A percentile compares a stretch with the other conserved stretches of the same genome.
Evolutionary conservation across 2,888 invertebrate genomes (phyloP).

Genomic region (Stramonita haemastoma): DNA sequence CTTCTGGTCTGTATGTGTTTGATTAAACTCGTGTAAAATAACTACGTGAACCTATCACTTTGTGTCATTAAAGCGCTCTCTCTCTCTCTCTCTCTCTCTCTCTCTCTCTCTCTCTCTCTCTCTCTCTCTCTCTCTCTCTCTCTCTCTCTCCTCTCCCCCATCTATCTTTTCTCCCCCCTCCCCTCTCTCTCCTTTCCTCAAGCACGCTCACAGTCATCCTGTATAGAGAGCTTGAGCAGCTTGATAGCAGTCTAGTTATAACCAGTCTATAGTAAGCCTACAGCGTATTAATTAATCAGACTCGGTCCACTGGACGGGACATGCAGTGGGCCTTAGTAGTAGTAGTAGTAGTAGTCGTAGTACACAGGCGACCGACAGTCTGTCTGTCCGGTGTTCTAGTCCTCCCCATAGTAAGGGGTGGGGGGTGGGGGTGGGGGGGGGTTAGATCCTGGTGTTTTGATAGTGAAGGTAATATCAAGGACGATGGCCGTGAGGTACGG

Average conservation of each 20-base stretch:
- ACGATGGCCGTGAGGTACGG: neutral
- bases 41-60: too few relatives aligned
- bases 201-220: too few relatives aligned
- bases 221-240: neutral
- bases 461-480: neutral
- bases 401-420: too few relatives aligned
- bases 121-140: neutral
- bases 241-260: neutral
- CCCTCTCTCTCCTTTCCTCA: too few relatives aligned
- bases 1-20: too few relatives aligned
- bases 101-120: conserved; percentile 10
- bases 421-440: neutral
- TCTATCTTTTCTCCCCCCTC: too few relatives aligned
- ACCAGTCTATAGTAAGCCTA: too few relatives aligned
- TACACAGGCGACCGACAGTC: neutral
- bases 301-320: neutral
- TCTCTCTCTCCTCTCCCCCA: too few relatives aligned
- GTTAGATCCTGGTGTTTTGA: neutral
- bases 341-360: neutral
- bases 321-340: neutral
- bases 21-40: too few relatives aligned
- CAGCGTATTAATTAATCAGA: conserved; percentile 22
- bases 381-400: too few relatives aligned
- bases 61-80: too few relatives aligned
- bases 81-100: neutral